Base-by-base conservation (phyloP, 2,797 vertebrate species). In the Euphonia xanthogaster region DNA sequence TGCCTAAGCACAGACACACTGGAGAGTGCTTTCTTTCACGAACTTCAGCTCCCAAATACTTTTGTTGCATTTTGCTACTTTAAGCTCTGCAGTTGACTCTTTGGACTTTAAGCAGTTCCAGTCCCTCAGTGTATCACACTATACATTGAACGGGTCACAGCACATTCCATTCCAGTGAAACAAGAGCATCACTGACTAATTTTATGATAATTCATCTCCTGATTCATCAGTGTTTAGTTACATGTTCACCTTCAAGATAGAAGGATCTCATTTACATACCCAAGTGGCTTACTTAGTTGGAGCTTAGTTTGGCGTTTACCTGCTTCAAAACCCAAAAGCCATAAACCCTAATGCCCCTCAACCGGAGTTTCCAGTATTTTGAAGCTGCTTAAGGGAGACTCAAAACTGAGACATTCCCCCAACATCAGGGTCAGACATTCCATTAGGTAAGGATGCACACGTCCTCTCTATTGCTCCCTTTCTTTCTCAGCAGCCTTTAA, bases 91-190 rank as follows among this genome's bases (percentile, higher is more conserved):
- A 63, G 24, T 45, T 92, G 58, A 53, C 31, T 51, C 14, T 70
- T 67, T 81, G 40, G 35, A 42, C 62, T 87, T 57, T 12, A 37
- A 84, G 40, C 0, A 1, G 39, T 68, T 88, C 39, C 27, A 74
- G 73, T 84, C 50, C n/a, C 45, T 57, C 27, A 2, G 14, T 33
- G 33, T 75, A 73, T 63, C 58, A 70, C 50, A 55, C 53, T 12
- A 81, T 40, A 48, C 21, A 62, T 75, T 12, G 0, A 83, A 80
- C 50, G 70, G 44, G 50, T 51, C 10, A 4, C 31, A 63, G 54
- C 31, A 73, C 60, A 79, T 89, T 84, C 84, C 88, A 71, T 71
- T 91, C 24, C 71, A 90, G 53, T 70, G 75, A 93, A 89, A 85
- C 22, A 79, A 81, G 20, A 76, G 11, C 72, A 90, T 78, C 54